Conservation (phyloP, 30 jellyfish, hydroid and myxozoan genomes). For the Chrysaora quinquecirrha region DNA sequence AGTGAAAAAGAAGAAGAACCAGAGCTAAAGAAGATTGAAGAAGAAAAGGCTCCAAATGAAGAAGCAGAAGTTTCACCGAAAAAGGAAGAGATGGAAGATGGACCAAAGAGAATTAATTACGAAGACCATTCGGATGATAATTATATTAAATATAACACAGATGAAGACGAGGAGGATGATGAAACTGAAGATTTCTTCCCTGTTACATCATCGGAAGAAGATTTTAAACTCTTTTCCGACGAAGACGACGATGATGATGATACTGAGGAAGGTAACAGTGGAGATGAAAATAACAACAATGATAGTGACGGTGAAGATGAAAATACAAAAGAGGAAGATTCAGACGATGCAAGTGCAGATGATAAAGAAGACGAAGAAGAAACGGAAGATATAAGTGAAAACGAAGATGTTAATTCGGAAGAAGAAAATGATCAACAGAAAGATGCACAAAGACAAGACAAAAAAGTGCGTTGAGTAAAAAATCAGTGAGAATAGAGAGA, state of each 20-base stretch:
- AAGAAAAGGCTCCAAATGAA: slow-evolving; percentile 12
- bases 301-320: slow-evolving; percentile 2
- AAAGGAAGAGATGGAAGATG: slow-evolving; percentile 29
- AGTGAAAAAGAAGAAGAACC: slow-evolving; percentile 21
- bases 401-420: neutral
- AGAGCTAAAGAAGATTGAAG: slow-evolving; percentile 4
- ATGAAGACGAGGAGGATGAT: slow-evolving; percentile 66
- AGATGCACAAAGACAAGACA: too few relatives aligned
- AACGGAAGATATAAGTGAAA: neutral
- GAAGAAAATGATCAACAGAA: neutral
- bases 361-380: slow-evolving; percentile 2
- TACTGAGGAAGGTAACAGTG: neutral
- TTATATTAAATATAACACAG: slow-evolving; percentile 54
- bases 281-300: neutral
- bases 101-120: slow-evolving; percentile 47
- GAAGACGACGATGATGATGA: slow-evolving; percentile 68
- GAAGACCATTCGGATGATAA: slow-evolving; percentile 40
- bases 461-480: neutral
- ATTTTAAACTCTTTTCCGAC: slow-evolving; percentile 26
- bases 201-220: slow-evolving; percentile 57
- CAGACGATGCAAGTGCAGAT: neutral
- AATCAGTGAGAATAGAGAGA: neutral
- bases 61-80: neutral
- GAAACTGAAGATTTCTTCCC: slow-evolving; percentile 50
- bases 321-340: neutral